Base-by-base conservation (phyloP, 53 echinoderm and acorn worm species). In the Actinopyga echinites region DNA sequence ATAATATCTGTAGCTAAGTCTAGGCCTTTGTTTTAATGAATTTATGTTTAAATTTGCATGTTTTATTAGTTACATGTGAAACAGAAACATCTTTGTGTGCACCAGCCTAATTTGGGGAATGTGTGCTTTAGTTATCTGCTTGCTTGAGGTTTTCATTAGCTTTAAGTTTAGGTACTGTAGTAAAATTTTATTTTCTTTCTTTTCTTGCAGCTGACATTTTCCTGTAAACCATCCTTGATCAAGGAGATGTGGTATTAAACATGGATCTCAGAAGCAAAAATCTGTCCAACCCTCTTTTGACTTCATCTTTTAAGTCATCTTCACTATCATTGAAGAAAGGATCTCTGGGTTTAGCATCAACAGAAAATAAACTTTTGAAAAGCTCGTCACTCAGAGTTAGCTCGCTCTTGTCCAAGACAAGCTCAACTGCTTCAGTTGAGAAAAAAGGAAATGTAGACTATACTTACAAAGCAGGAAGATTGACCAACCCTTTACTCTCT, bases 261-360 rank as follows among this genome's bases (percentile, higher is more conserved):
- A 77, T 77, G 77, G 77, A 77, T 56, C 54, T 77, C 53, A 77
- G 77, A 44, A 77, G 56, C 24, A 77, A 49, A 33, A 49, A 77
- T 23, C 17, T 77, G 25, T 77, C 77, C 26, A 77, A 77, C 32
- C 77, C 77, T 26, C 56, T 52, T 17, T 54, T 77, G 77, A 53
- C 20, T 30, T 77, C 77, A 77, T 55, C 77, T 15, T 40, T 42
- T 1, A 42, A 21, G 25, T 32, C 68, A 32, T 28, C 53, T 20
- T 45, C 44, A 53, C 45, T 49, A 2, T 26, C 44, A 38, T 12
- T 2, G 28, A 43, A 26, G 75, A 75, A 75, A 24, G 54, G 28
- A 26, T 28, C 28, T 10, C 42, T 24, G 19, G 24, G 45, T 28
- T 29, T 74, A 19, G 24, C 21, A 0, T 43, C 55, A 10, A 77